A percentile compares a stretch with the other conserved stretches of the same genome.
phyloP scores from a whole-genome alignment of 2,888 invertebrate genomes.

The Ochropleura leucogaster region DNA sequence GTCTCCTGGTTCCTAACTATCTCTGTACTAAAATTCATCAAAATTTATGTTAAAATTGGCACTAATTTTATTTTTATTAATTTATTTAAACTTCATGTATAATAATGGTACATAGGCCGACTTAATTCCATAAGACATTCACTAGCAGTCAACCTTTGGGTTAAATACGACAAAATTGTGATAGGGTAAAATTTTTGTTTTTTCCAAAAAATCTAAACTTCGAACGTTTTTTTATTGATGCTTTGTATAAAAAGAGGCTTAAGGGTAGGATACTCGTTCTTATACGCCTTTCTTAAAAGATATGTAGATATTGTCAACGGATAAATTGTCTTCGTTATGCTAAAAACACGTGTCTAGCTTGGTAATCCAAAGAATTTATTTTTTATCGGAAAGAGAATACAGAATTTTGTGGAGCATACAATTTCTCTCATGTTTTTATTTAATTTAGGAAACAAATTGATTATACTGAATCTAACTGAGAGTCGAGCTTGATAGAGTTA shows the following conservation, averaged over 20 bases:
- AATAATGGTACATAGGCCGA: too few species aligned
- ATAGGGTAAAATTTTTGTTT: too few species aligned
- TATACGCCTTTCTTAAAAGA: background rate
- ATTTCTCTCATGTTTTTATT: background rate
- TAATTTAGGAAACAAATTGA: background rate
- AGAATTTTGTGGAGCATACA: background rate
- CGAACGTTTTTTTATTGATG: background rate
- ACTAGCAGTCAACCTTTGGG: too few species aligned
- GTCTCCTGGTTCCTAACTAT: too few species aligned
- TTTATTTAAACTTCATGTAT: background rate
- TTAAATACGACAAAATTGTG: too few species aligned
- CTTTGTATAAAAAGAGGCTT: too few species aligned
- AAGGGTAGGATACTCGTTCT: too few species aligned
- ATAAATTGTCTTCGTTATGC: conserved; percentile 61
- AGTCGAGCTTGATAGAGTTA: too few species aligned
- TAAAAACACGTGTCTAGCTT: conserved; percentile 36
- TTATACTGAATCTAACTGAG: background rate
- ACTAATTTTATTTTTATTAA: background rate
- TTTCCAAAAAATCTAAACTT: too few species aligned
- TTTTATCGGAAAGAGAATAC: conserved; percentile 3
- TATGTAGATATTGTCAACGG: conserved; percentile 11
- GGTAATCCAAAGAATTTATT: background rate
- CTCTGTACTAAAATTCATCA: too few species aligned
- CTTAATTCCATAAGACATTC: too few species aligned
- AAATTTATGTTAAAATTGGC: background rate